Conservation (phyloP, 2,113 vertebrate species). For the Andinoacara biseriatus region DNA sequence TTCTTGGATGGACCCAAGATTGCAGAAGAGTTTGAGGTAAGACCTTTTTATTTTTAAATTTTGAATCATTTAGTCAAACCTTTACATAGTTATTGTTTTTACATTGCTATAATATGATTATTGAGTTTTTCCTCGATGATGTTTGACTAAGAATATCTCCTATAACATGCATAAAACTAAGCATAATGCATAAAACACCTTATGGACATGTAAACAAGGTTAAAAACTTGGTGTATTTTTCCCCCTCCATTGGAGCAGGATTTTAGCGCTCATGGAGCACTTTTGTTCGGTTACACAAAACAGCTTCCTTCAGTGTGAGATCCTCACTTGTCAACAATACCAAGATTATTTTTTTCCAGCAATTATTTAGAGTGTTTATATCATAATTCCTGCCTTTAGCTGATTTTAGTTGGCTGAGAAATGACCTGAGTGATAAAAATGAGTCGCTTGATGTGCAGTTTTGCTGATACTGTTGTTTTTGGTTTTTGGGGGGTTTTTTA, state of each 20-base stretch:
- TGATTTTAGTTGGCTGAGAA: not conserved
- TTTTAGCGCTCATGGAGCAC: not conserved
- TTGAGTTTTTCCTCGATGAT: not conserved
- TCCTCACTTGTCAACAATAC: too few relatives aligned
- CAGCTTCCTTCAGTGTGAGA: too few relatives aligned
- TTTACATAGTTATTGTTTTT: not conserved
- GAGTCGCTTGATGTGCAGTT: too few relatives aligned
- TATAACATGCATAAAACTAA: not conserved
- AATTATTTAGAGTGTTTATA: too few relatives aligned
- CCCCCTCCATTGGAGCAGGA: not conserved
- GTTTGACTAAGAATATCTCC: not conserved
- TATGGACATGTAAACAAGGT: not conserved
- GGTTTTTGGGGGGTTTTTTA: not conserved
- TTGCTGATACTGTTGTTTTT: not conserved
- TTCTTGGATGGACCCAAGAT: slow-evolving; percentile 94
- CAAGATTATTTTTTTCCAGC: too few relatives aligned
- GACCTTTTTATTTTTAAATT: too few relatives aligned
- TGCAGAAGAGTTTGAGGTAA: slow-evolving; percentile 93
- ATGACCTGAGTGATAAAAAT: not conserved
- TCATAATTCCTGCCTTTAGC: not conserved
- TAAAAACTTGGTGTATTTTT: rapidly evolving
- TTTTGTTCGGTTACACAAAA: too few relatives aligned
- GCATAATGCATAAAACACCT: not conserved
- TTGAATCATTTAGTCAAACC: too few relatives aligned
- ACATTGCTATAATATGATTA: not conserved